Conservation (phyloP, 2,888 invertebrate genomes). For the Hypomecis atomaria region DNA sequence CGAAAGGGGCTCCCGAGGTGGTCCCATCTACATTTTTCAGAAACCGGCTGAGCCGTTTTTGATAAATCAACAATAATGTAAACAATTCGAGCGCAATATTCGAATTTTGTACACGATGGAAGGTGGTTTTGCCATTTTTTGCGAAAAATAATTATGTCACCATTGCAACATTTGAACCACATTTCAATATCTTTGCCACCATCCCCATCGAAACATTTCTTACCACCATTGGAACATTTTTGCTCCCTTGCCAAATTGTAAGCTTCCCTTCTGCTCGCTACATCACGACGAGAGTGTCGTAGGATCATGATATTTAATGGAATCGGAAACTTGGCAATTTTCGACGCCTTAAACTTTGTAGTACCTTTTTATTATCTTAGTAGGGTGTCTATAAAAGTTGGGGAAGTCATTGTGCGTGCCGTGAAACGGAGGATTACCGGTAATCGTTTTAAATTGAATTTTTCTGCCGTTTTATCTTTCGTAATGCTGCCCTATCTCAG, state of each 20-base stretch:
- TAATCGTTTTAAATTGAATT: slow-evolving; percentile 30
- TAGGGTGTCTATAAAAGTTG: slow-evolving; percentile 36
- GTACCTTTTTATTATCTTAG: slow-evolving; percentile 39
- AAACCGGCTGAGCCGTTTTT: too few species aligned
- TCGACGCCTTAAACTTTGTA: slow-evolving; percentile 43
- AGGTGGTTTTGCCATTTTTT: too few species aligned
- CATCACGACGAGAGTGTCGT: slow-evolving; percentile 16
- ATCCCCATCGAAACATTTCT: too few species aligned
- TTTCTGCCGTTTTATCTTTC: slow-evolving; percentile 10
- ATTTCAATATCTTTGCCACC: too few species aligned
- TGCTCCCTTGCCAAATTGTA: background rate
- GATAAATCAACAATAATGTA: too few species aligned
- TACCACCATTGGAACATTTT: too few species aligned
- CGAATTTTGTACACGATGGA: too few species aligned
- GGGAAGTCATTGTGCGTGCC: slow-evolving; percentile 24
- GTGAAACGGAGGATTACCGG: slow-evolving; percentile 23
- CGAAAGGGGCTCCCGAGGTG: too few species aligned
- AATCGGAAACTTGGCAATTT: slow-evolving; percentile 46
- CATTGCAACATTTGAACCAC: too few species aligned
- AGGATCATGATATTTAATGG: slow-evolving; percentile 56
- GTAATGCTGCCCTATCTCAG: slow-evolving; percentile 7
- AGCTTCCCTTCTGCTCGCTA: slow-evolving; percentile 3
- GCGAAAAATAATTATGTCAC: too few species aligned
- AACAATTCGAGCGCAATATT: too few species aligned
- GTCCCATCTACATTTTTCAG: too few species aligned